These are phyloP conservation scores for Leptinotarsa juncta DNA, from an alignment of 2,888 invertebrate genomes.

Conservation along the genomic window DNA sequence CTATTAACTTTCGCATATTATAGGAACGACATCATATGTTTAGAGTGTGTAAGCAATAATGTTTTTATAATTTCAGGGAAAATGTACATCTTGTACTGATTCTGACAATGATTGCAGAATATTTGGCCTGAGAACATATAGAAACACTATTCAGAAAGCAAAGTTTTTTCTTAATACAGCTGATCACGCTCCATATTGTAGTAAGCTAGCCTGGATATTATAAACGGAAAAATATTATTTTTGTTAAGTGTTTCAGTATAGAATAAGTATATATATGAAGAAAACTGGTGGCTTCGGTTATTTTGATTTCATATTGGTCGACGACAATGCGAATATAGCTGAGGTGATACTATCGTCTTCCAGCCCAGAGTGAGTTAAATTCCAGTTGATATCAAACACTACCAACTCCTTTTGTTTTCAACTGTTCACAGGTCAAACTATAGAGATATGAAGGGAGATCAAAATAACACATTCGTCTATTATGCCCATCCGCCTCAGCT, in stretches of 20 bases:
- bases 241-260: constrained; percentile 50
- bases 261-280: constrained; percentile 39
- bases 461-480: constrained; percentile 54
- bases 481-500: constrained; percentile 58
- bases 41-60: no score
- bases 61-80: constrained; percentile 52
- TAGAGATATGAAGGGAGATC: constrained; percentile 30
- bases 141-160: constrained; percentile 47
- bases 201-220: constrained; percentile 50
- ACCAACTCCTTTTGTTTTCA: background rate
- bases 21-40: no score
- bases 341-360: constrained; percentile 49
- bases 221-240: background rate
- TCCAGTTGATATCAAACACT: background rate
- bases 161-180: constrained; percentile 61
- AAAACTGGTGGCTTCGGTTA: constrained; percentile 48
- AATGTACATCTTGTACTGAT: constrained; percentile 54
- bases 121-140: constrained; percentile 57
- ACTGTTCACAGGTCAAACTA: constrained; percentile 31
- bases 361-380: background rate
- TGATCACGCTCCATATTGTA: constrained; percentile 58
- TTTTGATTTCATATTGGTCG: constrained; percentile 60
- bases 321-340: constrained; percentile 53
- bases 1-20: no score
- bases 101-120: constrained; percentile 55